Conservation (phyloP, 1,140 invertebrate species). For the Drosophila fuyamai region DNA sequence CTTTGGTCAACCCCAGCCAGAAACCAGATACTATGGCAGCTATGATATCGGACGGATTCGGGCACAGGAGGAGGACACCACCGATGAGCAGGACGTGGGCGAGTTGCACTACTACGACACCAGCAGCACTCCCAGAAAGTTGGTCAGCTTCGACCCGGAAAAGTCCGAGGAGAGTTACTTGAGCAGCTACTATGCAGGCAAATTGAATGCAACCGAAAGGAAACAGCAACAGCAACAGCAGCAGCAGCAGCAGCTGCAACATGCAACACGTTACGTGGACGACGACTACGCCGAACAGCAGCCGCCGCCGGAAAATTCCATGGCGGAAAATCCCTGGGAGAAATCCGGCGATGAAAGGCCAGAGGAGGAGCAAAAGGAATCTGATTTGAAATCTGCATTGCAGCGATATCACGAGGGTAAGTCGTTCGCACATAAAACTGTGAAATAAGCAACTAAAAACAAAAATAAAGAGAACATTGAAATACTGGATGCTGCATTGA, state of each 20-base stretch:
- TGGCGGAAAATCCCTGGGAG: constrained; percentile 5
- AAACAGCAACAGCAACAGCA: constrained; percentile 8
- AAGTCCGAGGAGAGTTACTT: constrained; percentile 47
- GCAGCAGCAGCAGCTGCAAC: background rate
- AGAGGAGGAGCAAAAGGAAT: constrained; percentile 12
- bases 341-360: background rate
- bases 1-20: constrained; percentile 1
- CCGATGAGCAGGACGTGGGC: constrained; percentile 23
- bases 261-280: constrained; percentile 24
- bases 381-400: constrained; percentile 16
- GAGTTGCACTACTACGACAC: constrained; percentile 63
- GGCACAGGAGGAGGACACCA: constrained; percentile 8
- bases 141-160: constrained; percentile 19
- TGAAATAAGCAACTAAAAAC: background rate
- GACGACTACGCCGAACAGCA: constrained; percentile 41
- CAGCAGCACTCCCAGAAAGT: constrained; percentile 11
- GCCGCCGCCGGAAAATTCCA: constrained; percentile 24
- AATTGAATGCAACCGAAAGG: constrained; percentile 20
- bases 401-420: constrained; percentile 37
- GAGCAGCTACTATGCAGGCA: constrained; percentile 10
- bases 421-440: constrained; percentile 4
- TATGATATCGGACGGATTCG: constrained; percentile 36
- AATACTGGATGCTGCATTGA: background rate
- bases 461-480: background rate
- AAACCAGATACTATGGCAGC: constrained; percentile 32